Evolutionary conservation across 2,888 invertebrate genomes (phyloP), one percentile per base, ranked within the genome.

Genomic region (Chironomus tentans): DNA sequence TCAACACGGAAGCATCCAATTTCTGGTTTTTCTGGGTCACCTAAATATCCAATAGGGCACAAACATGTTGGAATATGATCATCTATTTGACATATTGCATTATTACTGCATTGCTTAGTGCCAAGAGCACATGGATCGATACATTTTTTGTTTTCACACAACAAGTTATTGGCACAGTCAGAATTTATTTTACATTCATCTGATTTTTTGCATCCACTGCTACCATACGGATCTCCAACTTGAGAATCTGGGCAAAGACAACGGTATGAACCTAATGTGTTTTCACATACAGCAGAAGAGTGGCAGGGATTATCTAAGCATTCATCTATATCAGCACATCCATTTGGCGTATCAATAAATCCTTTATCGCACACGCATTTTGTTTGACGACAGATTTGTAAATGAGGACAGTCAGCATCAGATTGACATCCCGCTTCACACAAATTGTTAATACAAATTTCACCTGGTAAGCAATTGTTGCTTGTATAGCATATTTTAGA

Each of bases 1-100:
- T 95, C 95, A 2, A 95, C 95, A 84, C 92, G 92, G 82, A 93
- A 94, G 81, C 95, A 95, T 48, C 95, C 95, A 73, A 93, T 87
- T 72, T 87, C 87, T 75, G 86, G 85, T 80, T 93, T 92, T 76
- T 87, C 87, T 4, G 93, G 90, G 84, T 94, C 93, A 7, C 95
- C 95, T 46, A 95, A 85, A 81, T 90, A 91, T 21, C 94, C 94
- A 77, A 90, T 87, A 56, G 92, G 91, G 82, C 95, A 95, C 48
- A 87, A 86, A 81, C 95, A 95, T 22, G 88, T 21, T 22, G 65
- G 21, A 72, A 84, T 86, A 80, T 95, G 94, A 78, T 90, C 89
- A 22, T 87, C 85, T 0, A 92, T 90, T 48, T 88, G 87, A 81
- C 96, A 96, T 61, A 88, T 80, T 0, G 95, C 93, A 81, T 93